Conservation (phyloP, 2,113 vertebrate species). For the Ceyx melanurus region DNA sequence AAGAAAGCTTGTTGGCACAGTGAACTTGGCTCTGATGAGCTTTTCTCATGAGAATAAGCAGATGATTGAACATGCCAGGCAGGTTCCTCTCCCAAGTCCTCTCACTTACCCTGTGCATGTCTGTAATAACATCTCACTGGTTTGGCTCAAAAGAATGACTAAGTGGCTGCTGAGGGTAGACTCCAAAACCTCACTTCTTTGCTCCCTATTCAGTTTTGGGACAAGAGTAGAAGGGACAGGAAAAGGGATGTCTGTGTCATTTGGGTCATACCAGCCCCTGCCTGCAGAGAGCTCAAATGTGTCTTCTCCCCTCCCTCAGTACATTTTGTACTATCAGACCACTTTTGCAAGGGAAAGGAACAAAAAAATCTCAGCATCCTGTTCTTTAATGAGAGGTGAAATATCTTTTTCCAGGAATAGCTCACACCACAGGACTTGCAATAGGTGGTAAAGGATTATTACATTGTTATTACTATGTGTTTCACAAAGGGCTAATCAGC, state of each 20-base stretch:
- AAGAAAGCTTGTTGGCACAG: not conserved
- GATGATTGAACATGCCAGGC: not conserved
- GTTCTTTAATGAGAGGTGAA: not conserved
- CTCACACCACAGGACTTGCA: not conserved
- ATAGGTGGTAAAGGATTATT: not conserved
- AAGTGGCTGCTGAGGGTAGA: not conserved
- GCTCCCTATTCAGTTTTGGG: not conserved
- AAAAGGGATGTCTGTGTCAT: not conserved
- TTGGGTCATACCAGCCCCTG: not conserved
- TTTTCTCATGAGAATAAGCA: not conserved
- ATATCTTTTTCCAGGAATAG: not conserved
- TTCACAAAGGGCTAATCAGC: not conserved
- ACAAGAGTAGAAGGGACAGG: not conserved
- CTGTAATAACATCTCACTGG: not conserved
- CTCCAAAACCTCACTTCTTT: not conserved
- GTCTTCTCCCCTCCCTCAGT: not conserved
- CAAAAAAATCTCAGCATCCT: not conserved
- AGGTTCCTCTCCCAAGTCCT: not conserved
- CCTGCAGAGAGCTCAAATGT: not conserved
- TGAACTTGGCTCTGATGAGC: not conserved
- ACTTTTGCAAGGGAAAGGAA: not conserved
- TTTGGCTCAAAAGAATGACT: not conserved
- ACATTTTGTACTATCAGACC: not conserved
- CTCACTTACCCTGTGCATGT: not conserved
- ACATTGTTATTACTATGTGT: not conserved